phyloP scores from a whole-genome alignment of 2,888 invertebrate species.

The Stenotaenia linearis region DNA sequence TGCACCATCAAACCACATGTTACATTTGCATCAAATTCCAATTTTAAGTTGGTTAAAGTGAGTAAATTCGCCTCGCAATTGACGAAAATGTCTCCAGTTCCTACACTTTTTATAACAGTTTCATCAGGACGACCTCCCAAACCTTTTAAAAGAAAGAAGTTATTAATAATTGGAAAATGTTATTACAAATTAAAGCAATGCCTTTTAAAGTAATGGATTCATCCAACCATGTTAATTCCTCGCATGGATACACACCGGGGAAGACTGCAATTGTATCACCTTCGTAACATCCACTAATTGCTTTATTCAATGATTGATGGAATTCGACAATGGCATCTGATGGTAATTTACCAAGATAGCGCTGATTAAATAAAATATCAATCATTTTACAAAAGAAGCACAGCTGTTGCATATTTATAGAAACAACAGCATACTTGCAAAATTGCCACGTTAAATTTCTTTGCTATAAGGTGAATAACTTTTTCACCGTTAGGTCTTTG shows the following conservation, averaged over 20 bases:
- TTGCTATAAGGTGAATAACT: background rate
- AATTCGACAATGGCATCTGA: conserved; percentile 5
- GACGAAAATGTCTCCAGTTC: conserved; percentile 3
- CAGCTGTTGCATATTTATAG: background rate
- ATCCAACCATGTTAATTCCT: conserved; percentile 1
- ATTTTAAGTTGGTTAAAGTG: background rate
- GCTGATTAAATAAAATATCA: background rate
- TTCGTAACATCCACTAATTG: background rate
- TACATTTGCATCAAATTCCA: background rate
- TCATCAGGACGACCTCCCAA: background rate
- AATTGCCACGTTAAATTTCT: background rate
- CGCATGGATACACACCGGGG: background rate
- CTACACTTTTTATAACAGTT: background rate
- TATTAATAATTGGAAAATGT: too few relatives aligned
- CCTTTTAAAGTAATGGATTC: conserved; percentile 6
- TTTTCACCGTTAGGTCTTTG: background rate
- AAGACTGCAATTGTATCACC: conserved; percentile 1
- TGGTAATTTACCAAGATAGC: background rate
- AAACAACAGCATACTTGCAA: background rate
- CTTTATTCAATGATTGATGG: background rate
- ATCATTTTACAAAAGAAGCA: background rate
- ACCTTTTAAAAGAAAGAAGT: background rate
- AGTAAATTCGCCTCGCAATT: background rate
- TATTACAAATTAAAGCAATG: background rate
- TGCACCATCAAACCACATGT: conserved; percentile 24